A percentile compares a stretch with the other conserved stretches of the same genome.
Conservation (phyloP, 2,797 vertebrate species). For the Cyclopterus lumpus region DNA sequence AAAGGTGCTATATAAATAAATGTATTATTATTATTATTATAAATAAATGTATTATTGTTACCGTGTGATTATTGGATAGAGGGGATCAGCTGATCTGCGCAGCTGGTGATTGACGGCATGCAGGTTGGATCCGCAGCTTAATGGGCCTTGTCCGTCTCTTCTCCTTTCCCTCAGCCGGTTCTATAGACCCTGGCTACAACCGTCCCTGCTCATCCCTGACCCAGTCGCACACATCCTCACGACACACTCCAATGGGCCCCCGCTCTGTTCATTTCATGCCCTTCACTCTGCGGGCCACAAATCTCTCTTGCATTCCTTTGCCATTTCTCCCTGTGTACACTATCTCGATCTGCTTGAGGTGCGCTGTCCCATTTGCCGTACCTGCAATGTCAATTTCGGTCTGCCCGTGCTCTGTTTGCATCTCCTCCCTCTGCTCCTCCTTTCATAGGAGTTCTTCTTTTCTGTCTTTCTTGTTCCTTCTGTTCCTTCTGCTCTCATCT, state of each 20-base stretch:
- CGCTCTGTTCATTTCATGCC: slow-evolving; percentile 81
- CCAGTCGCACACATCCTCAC: slow-evolving; percentile 59
- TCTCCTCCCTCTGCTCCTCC: slow-evolving; percentile 53
- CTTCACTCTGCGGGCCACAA: slow-evolving; percentile 73
- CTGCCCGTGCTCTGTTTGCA: slow-evolving; percentile 67
- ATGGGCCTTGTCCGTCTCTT: slow-evolving; percentile 73
- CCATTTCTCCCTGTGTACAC: slow-evolving; percentile 60
- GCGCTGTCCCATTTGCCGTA: slow-evolving; percentile 49
- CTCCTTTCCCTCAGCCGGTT: slow-evolving; percentile 58
- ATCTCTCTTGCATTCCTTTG: slow-evolving; percentile 66
- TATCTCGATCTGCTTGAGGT: slow-evolving; percentile 61
- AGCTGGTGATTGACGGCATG: too few species aligned
- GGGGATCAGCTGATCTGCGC: too few species aligned
- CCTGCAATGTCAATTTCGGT: slow-evolving; percentile 68
- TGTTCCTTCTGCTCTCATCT: slow-evolving; percentile 28
- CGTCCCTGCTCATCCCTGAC: slow-evolving; percentile 44
- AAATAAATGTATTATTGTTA: too few species aligned
- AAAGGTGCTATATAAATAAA: too few species aligned
- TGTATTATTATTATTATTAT: too few species aligned
- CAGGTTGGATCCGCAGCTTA: too few species aligned
- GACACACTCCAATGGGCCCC: slow-evolving; percentile 69
- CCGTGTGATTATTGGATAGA: too few species aligned
- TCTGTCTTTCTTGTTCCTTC: slow-evolving; percentile 38
- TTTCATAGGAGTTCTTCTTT: slow-evolving; percentile 42
- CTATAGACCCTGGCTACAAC: slow-evolving; percentile 50